Evolutionary conservation across 2,113 vertebrate species (phyloP).

Genomic region (Neogobius melanostomus): DNA sequence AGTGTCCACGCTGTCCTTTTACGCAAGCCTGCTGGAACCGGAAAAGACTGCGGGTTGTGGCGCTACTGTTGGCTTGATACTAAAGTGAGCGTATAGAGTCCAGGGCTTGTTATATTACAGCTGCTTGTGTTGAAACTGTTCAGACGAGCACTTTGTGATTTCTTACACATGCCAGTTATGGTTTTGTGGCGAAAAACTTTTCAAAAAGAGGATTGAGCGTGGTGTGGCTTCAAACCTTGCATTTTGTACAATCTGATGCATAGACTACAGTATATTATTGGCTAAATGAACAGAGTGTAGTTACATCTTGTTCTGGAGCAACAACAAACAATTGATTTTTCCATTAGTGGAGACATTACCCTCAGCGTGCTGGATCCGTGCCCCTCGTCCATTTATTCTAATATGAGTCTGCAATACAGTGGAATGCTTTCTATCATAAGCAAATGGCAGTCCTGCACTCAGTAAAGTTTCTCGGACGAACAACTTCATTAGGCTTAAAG

Average conservation of each 20-base stretch:
- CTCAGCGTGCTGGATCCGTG: background rate
- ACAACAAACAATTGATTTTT: constrained; percentile 3
- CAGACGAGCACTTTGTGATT: no score
- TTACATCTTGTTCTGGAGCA: constrained; percentile 1
- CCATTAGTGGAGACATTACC: background rate
- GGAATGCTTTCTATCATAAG: background rate
- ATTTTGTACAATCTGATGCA: background rate
- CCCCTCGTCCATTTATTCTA: background rate
- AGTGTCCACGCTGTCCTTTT: no score
- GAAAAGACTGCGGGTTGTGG: no score
- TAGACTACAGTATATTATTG: background rate
- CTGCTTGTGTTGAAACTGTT: no score
- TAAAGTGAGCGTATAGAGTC: no score
- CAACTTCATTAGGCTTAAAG: background rate
- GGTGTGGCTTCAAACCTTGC: background rate
- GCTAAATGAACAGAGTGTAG: background rate
- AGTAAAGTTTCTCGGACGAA: background rate
- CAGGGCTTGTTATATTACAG: no score
- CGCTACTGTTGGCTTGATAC: no score
- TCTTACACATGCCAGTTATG: no score
- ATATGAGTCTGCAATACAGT: background rate
- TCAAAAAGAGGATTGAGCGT: background rate
- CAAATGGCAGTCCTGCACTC: background rate
- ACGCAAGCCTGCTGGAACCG: no score
- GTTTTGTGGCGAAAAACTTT: no score